phyloP scores from a whole-genome alignment of 2,113 vertebrate species.

The Galeopterus variegatus region DNA sequence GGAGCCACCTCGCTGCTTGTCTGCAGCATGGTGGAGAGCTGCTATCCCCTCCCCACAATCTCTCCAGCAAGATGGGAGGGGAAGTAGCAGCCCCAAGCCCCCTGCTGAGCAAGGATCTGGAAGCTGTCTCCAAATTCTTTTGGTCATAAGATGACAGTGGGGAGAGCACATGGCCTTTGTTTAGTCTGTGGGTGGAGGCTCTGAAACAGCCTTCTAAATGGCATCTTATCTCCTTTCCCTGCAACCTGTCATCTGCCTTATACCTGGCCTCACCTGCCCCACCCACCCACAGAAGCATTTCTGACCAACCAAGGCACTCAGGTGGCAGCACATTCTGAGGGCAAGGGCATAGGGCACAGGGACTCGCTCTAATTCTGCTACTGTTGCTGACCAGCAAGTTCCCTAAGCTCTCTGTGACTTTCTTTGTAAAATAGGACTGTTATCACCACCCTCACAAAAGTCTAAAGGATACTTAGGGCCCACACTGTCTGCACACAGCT shows the following conservation, averaged over 20 bases:
- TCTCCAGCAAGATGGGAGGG: background rate
- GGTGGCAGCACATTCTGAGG: background rate
- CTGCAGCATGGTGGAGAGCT: background rate
- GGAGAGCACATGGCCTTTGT: conserved; percentile 76
- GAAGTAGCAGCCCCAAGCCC: conserved; percentile 61
- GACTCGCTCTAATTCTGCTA: background rate
- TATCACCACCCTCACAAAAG: background rate
- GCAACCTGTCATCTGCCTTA: background rate
- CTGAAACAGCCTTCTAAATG: conserved; percentile 56
- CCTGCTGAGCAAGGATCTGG: conserved; percentile 67
- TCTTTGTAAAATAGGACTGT: background rate
- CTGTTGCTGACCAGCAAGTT: background rate
- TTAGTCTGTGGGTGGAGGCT: conserved; percentile 79
- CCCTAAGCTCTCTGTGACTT: background rate
- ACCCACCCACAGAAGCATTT: background rate
- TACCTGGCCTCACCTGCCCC: conserved; percentile 58
- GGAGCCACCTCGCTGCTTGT: background rate
- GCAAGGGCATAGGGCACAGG: fast-evolving
- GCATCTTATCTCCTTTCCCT: background rate
- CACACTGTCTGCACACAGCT: background rate
- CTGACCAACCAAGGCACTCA: background rate
- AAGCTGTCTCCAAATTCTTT: conserved; percentile 82
- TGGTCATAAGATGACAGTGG: conserved; percentile 51
- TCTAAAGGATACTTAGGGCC: background rate
- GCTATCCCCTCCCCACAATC: too few relatives aligned